phyloP scores from a whole-genome alignment of 2,888 invertebrate genomes.

The Tuta absoluta region DNA sequence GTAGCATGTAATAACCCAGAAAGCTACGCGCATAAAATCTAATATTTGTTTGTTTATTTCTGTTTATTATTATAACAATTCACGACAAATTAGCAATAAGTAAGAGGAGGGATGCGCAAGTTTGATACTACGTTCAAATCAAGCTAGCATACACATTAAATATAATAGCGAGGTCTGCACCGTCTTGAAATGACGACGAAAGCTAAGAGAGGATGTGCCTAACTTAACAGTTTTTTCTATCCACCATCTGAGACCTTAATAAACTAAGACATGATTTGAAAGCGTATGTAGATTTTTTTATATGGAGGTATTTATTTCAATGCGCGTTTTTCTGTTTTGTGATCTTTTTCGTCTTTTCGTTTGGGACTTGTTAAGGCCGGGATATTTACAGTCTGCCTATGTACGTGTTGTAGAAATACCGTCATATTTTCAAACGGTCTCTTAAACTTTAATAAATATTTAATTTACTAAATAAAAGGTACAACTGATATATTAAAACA shows the following conservation, averaged over 20 bases:
- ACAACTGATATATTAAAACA: too few species aligned
- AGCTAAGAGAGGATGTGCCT: slow-evolving; percentile 46
- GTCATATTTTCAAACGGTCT: too few species aligned
- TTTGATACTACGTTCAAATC: slow-evolving; percentile 81
- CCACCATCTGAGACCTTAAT: not conserved
- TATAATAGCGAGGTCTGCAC: slow-evolving; percentile 70
- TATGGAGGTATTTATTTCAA: too few species aligned
- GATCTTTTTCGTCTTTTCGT: too few species aligned
- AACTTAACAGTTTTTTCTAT: not conserved
- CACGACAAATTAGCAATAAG: slow-evolving; percentile 77
- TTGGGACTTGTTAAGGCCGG: too few species aligned
- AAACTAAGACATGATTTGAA: too few species aligned
- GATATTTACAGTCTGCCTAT: too few species aligned
- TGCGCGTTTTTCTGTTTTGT: too few species aligned
- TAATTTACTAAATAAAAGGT: too few species aligned
- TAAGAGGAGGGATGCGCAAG: slow-evolving; percentile 76
- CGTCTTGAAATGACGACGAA: slow-evolving; percentile 60
- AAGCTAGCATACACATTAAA: slow-evolving; percentile 76
- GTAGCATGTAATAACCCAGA: slow-evolving; percentile 46
- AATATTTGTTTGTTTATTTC: slow-evolving; percentile 47
- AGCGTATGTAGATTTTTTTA: too few species aligned
- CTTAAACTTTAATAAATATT: too few species aligned
- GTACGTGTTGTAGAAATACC: too few species aligned
- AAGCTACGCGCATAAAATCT: slow-evolving; percentile 61
- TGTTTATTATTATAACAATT: slow-evolving; percentile 68